Base-by-base conservation (phyloP, 2,888 invertebrate species). In the Argyresthia goedartella region DNA sequence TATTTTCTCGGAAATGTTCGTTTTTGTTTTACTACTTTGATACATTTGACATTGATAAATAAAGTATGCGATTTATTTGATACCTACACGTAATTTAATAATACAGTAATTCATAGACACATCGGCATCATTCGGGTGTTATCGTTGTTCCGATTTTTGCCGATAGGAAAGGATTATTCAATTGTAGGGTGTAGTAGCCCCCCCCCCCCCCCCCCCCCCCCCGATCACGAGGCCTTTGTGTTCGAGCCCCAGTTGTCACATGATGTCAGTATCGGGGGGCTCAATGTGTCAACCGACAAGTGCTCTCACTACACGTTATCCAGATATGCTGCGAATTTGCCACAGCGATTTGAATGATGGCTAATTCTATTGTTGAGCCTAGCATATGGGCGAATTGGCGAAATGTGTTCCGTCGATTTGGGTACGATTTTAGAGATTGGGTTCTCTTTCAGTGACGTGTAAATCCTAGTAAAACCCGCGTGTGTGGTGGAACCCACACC, bases 341-440 rank as follows among this genome's bases (percentile, higher is more conserved):
- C 66, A 69, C 72, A 71, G 71, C 73, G 73, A 74, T 81, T 76
- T 86, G 79, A 86, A 86, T 85, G 77, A 73, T 75, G 80, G 71
- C 85, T 86, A 86, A 86, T 85, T 82, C 85, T 67, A 81, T 85
- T 85, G 85, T 86, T 75, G 71, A 35, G 71, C 71, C 74, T 66
- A 76, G 69, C 85, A 85, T 84, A 84, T 85, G 85, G 79, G 72
- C 64, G 57, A 73, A 75, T 76, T 73, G 76, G 74, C 77, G 72
- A 66, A 39, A 39, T 9, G 4, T 9, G 39, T 39, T 25, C 25
- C 2, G 25, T 25, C 25, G 25, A 6, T 25, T 25, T 4, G 25
- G 25, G 6, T 25, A 25, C 25, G 25, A 25, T 25, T 25, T 25
- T 25, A 6, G 3, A 25, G 25, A 25, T 25, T 25, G 2, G n/a